These are phyloP conservation scores for Araneus ventricosus DNA, from an alignment of 1,140 invertebrate genomes.

Conservation along the genomic window DNA sequence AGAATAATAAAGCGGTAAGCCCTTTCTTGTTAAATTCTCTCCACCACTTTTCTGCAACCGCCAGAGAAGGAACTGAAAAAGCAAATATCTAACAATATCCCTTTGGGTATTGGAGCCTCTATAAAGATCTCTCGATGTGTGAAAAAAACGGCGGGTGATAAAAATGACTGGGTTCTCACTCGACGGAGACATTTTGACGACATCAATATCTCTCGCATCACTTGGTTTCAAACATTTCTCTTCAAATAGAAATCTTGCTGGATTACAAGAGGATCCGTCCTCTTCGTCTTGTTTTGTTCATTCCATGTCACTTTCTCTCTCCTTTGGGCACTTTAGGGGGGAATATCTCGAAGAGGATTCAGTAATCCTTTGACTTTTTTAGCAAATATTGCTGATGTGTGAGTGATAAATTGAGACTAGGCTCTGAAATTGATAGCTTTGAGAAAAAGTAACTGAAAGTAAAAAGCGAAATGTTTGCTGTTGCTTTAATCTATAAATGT, in stretches of 20 bases:
- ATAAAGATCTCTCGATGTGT: not conserved
- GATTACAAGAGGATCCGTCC: not conserved
- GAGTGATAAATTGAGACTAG: not conserved
- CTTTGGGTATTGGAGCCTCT: not conserved
- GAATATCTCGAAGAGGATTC: not conserved
- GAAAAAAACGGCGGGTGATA: not conserved
- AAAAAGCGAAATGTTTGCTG: not conserved
- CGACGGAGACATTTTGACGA: not conserved
- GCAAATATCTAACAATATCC: not conserved
- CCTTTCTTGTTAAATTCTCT: not conserved
- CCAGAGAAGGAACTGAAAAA: not conserved
- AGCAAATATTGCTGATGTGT: not conserved
- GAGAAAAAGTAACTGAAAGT: not conserved
- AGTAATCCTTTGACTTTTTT: constrained; percentile 1
- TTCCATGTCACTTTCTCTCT: not conserved
- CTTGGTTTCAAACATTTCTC: constrained; percentile 17
- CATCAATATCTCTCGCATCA: constrained; percentile 26
- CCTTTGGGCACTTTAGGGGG: not conserved
- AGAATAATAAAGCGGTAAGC: not conserved
- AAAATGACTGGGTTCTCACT: constrained; percentile 9
- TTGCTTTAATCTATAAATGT: too few species aligned
- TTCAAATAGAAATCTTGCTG: not conserved
- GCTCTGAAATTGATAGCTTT: not conserved
- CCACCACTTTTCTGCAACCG: not conserved
- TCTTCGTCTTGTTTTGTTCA: not conserved